Evolutionary conservation across 2,797 vertebrate genomes (phyloP), one percentile per base, ranked within the genome.

Genomic region (Dipus sagitta): DNA sequence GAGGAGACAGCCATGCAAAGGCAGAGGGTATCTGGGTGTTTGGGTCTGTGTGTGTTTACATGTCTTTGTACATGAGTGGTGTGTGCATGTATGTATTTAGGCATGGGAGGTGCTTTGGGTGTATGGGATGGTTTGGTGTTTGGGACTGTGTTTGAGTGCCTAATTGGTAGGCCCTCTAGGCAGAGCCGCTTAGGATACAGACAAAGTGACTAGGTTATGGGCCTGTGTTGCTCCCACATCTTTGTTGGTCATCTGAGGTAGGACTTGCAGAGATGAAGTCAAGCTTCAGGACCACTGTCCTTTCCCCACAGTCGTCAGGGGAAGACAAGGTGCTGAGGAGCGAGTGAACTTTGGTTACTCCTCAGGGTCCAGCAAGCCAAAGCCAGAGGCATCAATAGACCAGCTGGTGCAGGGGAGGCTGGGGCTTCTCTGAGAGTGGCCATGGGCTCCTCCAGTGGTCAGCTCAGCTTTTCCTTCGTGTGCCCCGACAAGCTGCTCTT

Each of bases 51-150:
- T 83, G 17, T 34, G 75, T 38, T 32, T 42, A 0, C 30, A 15
- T 68, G 47, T 82, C 47, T 9, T 20, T 15, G 14, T 67, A 4
- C 18, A 60, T 6, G 28, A 26, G 14, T 76, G 10, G 12, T 81
- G 34, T 81, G n/a, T 74, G 64, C 47, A 86, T 83, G 3, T 58
- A 52, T 85, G 72, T 92, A 74, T 75, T 89, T 70, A 80, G 42
- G 21, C n/a, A 64, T 85, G 34, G 58, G 58, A 52, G 58, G 14
- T 47, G n/a, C 30, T 92, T 88, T 80, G 60, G 24, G 23, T 77
- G 6, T 72, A 18, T 58, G 28, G 28, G 3, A 60, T 11, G 60
- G 34, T 67, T 38, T 79, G 34, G 32, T 90, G 67, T 86, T 76
- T 96, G 71, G 91, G 52, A 9, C n/a, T 76, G 14, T 71, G 42